These are phyloP conservation scores for Drosophila fulvimacula DNA, from an alignment of 2,888 invertebrate species.

Conservation along the genomic window DNA sequence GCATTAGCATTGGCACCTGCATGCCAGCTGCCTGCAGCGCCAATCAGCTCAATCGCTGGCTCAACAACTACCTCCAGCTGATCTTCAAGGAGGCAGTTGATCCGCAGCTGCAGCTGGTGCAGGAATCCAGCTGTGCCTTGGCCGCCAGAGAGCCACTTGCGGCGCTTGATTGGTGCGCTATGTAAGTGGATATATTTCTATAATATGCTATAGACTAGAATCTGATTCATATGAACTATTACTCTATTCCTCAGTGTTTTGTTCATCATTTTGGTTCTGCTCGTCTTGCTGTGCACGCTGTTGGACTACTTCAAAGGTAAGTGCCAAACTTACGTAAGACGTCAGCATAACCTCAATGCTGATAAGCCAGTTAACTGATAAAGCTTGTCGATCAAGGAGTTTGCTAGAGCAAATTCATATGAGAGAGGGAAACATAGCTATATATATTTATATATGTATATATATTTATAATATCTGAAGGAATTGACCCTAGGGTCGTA, in stretches of 20 bases:
- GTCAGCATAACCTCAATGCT: background rate
- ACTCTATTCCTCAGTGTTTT: slow-evolving; percentile 34
- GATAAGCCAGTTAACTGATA: slow-evolving; percentile 12
- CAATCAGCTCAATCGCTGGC: slow-evolving; percentile 40
- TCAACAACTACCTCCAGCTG: slow-evolving; percentile 30
- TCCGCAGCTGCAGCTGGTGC: slow-evolving; percentile 31
- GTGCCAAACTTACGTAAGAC: slow-evolving; percentile 2
- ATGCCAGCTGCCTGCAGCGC: slow-evolving; percentile 46
- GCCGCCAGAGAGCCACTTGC: slow-evolving; percentile 39
- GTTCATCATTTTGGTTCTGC: slow-evolving; percentile 32
- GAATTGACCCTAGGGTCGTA: background rate
- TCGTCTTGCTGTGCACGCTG: slow-evolving; percentile 60
- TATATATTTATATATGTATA: background rate
- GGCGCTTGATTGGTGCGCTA: slow-evolving; percentile 71
- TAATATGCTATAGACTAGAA: background rate
- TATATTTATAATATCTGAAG: background rate
- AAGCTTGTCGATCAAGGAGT: background rate
- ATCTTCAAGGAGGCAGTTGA: slow-evolving; percentile 26
- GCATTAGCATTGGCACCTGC: slow-evolving; percentile 48
- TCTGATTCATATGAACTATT: background rate
- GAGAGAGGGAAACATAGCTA: background rate
- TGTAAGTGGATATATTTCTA: slow-evolving; percentile 57
- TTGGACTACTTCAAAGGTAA: slow-evolving; percentile 56
- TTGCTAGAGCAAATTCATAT: background rate
- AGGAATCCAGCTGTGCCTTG: slow-evolving; percentile 20